Evolutionary conservation across 2,797 vertebrate species (phyloP), one percentile per base, ranked within the genome.

Genomic region (Coilia nasus): DNA sequence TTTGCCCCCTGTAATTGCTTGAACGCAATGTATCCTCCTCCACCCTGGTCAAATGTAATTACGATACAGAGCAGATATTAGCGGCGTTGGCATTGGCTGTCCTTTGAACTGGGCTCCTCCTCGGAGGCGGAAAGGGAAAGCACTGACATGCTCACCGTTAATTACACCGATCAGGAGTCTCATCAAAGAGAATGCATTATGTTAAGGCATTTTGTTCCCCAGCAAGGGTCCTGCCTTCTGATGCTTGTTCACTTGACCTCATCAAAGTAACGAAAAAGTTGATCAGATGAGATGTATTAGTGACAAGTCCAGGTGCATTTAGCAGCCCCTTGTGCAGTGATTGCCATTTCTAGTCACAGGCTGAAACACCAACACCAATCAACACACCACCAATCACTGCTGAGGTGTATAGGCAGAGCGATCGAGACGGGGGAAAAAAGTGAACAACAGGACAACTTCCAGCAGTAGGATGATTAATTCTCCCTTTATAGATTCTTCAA

Each of bases 161-260:
- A 78, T 78, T 78, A 78, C 35, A 35, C 71, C 35, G 44, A 78
- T 78, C 31, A 44, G 35, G 71, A 44, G 31, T 19, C 71, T 78
- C 71, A 44, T 78, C 71, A 78, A 78, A 78, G 71, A 19, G 71
- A 78, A 78, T 78, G 6, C 35, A 15, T 78, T 78, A 41, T 78
- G 71, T 78, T 78, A 78, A 78, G 17, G 35, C 71, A 78, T 78
- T 78, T 44, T 78, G 71, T 78, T 78, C 17, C 71, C 19, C 31
- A 21, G 71, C 71, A 78, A 78, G 71, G 35, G 31, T 44, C 35
- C 41, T 35, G 15, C 71, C 41, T 78, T 78, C 17, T 44, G 71
- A 78, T 10, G 17, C 17, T 78, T 78, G 71, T 78, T 78, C 71
- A 44, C 71, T 78, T 78, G 71, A 78, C 71, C 71, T 78, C 31